Evolutionary conservation across 2,113 vertebrate species (phyloP), one percentile per base, ranked within the genome.

Genomic region (Cebidichthys violaceus): DNA sequence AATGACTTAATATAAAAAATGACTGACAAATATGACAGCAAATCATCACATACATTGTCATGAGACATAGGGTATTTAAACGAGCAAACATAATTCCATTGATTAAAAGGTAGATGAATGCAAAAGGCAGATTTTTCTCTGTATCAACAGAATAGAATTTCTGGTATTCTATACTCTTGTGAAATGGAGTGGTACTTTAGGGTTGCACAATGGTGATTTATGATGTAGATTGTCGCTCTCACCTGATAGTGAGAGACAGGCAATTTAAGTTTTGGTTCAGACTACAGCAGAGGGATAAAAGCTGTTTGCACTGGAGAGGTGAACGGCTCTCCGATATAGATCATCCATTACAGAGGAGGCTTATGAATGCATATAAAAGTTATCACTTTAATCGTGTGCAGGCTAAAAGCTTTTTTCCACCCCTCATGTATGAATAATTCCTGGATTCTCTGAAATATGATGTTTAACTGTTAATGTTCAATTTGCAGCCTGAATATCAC

Each of bases 181-280:
- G 61, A 80, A 79, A 76, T 79, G 70, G 15, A 64, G 52, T 22
- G 64, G 27, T 43, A 64, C 62, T 75, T 59, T 57, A 67, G 33
- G 27, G 65, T 62, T 65, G n/a, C 15, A 55, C 54, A 5, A 17
- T 29, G 1, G 17, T 82, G 37, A 82, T 86, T 79, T 24, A 75
- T 81, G 62, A 91, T 86, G 77, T 43, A 84, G 68, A 90, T 86
- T 72, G 77, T 75, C 52, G 47, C 79, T 61, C 70, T 72, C 75
- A 50, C 50, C 85, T 33, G 83, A 90, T 75, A 79, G 78, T 29
- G 65, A 77, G 62, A 79, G 79, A 72, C 65, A 83, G 77, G 83
- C 81, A 84, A 80, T 89, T 91, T 89, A 81, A 80, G 76, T 84
- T 81, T 37, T 59, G 52, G 45, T 60, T 82, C 31, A 73, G 75